Percentiles rank a stretch among this genome's conserved stretches.
phyloP scores from a whole-genome alignment of 2,797 vertebrate species.

The Fratercula arctica region DNA sequence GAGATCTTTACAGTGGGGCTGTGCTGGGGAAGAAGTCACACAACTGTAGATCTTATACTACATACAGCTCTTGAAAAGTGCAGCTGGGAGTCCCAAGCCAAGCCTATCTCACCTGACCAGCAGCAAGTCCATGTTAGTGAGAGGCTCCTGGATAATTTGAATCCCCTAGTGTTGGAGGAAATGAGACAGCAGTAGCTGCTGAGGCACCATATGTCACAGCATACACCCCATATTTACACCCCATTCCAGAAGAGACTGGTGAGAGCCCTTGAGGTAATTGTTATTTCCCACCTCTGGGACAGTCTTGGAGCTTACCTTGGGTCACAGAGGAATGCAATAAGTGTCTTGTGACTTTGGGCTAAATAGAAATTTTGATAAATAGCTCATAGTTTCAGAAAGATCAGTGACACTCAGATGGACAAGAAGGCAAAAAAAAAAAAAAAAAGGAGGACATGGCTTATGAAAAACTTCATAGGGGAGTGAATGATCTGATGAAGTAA shows the following conservation, averaged over 20 bases:
- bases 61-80: neutral
- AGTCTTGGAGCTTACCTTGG: neutral
- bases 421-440: neutral
- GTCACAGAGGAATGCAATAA: neutral
- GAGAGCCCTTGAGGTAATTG: neutral
- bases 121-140: neutral
- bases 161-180: neutral
- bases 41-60: neutral
- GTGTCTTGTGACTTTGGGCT: neutral
- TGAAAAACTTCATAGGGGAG: neutral
- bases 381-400: neutral
- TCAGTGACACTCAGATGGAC: neutral
- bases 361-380: neutral
- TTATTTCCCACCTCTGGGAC: neutral
- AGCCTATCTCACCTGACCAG: neutral
- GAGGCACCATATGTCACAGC: neutral
- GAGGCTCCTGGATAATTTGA: neutral
- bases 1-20: neutral
- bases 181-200: neutral
- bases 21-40: neutral
- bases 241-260: neutral
- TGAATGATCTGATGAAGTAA: neutral
- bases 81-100: neutral
- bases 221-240: no score
- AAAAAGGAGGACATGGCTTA: neutral